Evolutionary conservation across 2,797 vertebrate species (phyloP), one percentile per base, ranked within the genome.

Genomic region (Alectoris magna): DNA sequence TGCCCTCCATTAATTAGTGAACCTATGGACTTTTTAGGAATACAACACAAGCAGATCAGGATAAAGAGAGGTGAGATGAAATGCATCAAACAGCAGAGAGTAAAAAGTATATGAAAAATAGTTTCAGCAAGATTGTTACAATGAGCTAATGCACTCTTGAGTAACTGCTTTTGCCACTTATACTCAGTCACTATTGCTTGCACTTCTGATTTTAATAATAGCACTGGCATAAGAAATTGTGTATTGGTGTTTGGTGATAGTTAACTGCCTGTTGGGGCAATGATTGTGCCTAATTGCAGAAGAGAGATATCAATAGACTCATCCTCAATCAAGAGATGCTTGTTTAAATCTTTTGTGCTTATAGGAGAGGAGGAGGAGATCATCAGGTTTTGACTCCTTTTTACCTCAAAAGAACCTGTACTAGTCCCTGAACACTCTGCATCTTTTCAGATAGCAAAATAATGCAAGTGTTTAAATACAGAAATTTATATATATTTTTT

Each of bases 1-100:
- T 96, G 84, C 44, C 87, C 64, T 79, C 91, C 44, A 53, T 91
- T 84, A 88, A 60, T 91, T 93, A 90, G 53, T 82, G 93, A 91
- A 48, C 62, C 63, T 41, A 48, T 68, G 60, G 84, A 71, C 46
- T 82, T 76, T 55, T 90, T 79, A 94, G 43, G 88, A 94, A 93
- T 84, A 70, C 10, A 71, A 87, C 68, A 90, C 67, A 93, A 95
- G 44, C 36, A 79, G 81, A 79, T 73, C 78, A 70, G 27, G 19
- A 19, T 90, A 49, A 64, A 70, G 74, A 93, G 64, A 84, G 69
- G 77, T 64, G 74, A 88, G 22, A 44, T 81, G 60, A 95, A 95
- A 91, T 77, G 48, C n/a, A 24, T 46, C 88, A 84, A 88, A 44
- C 60, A 79, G 26, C 36, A 56, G 71, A 91, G 71, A 44, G 60